phyloP scores from a whole-genome alignment of 2,797 vertebrate genomes.

The Chrosomus eos region DNA sequence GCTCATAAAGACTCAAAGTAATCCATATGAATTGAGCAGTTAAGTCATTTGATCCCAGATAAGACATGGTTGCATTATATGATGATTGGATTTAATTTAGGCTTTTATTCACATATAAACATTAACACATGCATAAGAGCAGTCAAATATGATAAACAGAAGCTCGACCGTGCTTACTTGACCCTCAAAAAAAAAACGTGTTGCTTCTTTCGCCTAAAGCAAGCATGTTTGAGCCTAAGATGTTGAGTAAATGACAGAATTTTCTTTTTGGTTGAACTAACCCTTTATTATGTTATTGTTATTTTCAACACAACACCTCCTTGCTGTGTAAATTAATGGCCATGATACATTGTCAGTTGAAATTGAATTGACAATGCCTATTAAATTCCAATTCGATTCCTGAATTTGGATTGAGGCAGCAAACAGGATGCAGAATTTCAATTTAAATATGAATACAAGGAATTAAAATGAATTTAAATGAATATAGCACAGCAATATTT shows the following conservation, averaged over 20 bases:
- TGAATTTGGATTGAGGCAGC: not conserved
- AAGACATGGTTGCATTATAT: not conserved
- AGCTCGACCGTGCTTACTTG: too few relatives aligned
- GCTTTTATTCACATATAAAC: not conserved
- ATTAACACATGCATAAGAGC: not conserved
- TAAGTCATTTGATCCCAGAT: not conserved
- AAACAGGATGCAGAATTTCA: not conserved
- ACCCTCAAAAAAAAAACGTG: too few relatives aligned
- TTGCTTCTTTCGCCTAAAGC: too few relatives aligned
- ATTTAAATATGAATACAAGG: not conserved
- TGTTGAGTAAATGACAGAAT: too few relatives aligned
- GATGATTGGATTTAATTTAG: not conserved
- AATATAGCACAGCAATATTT: not conserved
- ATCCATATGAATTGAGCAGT: not conserved
- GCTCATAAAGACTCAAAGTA: not conserved
- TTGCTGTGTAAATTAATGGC: not conserved
- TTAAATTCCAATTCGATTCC: not conserved
- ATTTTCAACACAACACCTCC: too few relatives aligned
- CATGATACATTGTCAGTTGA: not conserved
- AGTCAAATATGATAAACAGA: too few relatives aligned
- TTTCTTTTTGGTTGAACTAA: too few relatives aligned
- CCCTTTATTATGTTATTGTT: too few relatives aligned
- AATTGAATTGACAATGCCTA: not conserved
- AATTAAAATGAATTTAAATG: not conserved
- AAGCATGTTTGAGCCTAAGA: too few relatives aligned